Evolutionary conservation across 2,888 invertebrate species (phyloP).

Genomic region (Ectemnius cavifrons): DNA sequence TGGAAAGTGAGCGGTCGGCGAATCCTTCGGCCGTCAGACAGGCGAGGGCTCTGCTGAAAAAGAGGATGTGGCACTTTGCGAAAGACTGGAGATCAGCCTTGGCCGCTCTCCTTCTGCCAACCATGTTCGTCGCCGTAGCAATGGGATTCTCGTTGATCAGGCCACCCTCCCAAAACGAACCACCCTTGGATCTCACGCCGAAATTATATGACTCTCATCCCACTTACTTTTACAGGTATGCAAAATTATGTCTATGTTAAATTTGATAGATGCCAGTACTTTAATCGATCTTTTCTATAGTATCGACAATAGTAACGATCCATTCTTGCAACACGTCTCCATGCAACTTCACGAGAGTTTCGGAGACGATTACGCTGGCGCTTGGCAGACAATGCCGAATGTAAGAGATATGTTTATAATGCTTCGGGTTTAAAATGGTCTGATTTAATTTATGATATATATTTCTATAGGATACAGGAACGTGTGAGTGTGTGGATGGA

Average conservation of each 20-base stretch:
- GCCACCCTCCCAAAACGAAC: slow-evolving; percentile 83
- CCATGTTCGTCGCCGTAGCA: slow-evolving; percentile 83
- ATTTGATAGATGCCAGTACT: not conserved
- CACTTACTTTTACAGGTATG: slow-evolving; percentile 76
- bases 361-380: slow-evolving; percentile 69
- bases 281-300: slow-evolving; percentile 36
- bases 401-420: slow-evolving; percentile 43
- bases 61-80: slow-evolving; percentile 81
- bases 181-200: slow-evolving; percentile 79
- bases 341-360: slow-evolving; percentile 70
- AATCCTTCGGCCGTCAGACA: slow-evolving; percentile 66
- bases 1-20: slow-evolving; percentile 56
- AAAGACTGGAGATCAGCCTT: slow-evolving; percentile 82
- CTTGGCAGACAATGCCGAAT: slow-evolving; percentile 70
- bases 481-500: slow-evolving; percentile 78
- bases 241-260: not conserved
- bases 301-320: slow-evolving; percentile 65
- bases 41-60: slow-evolving; percentile 79
- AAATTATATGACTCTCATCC: slow-evolving; percentile 79
- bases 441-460: not conserved
- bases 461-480: slow-evolving; percentile 78
- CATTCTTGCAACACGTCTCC: slow-evolving; percentile 68
- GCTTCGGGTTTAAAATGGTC: not conserved
- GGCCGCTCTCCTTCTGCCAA: slow-evolving; percentile 82
- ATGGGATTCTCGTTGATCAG: slow-evolving; percentile 85